Conservation (phyloP, 2,797 vertebrate genomes). For the Anguilla pacifica region DNA sequence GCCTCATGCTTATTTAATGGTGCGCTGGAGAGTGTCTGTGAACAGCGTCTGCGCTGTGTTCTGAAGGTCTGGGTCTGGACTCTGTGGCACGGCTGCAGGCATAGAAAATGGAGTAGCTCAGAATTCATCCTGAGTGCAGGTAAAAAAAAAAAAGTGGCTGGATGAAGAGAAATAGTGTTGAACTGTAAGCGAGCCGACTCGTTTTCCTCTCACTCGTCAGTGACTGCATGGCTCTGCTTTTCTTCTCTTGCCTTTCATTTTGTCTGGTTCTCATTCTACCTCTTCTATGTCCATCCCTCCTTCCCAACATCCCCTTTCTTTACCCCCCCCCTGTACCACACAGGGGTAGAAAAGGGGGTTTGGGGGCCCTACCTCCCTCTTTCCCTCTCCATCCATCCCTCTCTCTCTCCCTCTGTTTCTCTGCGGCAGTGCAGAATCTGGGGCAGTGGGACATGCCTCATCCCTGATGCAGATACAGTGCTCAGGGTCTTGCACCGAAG, state of each 20-base stretch:
- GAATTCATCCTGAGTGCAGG: neutral
- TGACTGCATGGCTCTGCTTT: neutral
- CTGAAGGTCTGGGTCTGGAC: neutral
- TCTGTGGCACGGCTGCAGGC: neutral
- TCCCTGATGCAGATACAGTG: neutral
- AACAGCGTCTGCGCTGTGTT: neutral
- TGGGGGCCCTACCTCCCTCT: neutral
- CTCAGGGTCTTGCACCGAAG: neutral
- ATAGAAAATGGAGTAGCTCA: neutral
- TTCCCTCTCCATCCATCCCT: neutral
- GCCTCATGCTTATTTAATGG: constrained; percentile 7
- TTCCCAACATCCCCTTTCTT: neutral
- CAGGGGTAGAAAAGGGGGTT: neutral
- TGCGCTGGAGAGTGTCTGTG: neutral
- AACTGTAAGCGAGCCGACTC: neutral
- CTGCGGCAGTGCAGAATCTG: neutral
- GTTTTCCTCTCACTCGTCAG: too few relatives aligned
- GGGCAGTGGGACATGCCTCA: neutral
- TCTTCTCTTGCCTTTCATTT: neutral
- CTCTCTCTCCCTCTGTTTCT: neutral
- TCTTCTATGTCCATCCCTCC: neutral
- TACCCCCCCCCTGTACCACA: neutral
- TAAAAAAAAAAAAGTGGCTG: neutral
- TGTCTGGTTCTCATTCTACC: neutral
- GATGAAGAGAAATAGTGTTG: neutral